Base-by-base conservation (phyloP, 2,797 vertebrate genomes). In the Coregonus sp. region DNA sequence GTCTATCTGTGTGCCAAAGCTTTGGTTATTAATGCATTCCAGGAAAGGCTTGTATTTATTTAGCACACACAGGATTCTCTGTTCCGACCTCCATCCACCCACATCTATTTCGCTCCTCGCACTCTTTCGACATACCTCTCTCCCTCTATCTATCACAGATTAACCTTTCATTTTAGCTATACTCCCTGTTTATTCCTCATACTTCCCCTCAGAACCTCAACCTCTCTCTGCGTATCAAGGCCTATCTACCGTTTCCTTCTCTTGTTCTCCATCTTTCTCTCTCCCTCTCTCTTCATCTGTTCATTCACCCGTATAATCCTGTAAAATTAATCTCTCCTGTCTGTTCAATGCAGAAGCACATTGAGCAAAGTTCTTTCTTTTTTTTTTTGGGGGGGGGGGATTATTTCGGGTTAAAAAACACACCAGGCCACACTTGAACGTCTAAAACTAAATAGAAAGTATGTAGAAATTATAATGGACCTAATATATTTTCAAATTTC, bases 231-330 rank as follows among this genome's bases (percentile, higher is more conserved):
- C 47, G 20, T 51, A 20, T 12, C 40, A 11, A 40, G 50, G 47
- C 35, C 4, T 70, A 37, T 31, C 73, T 47, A 29, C 59, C 76
- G 29, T n/a, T 54, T 25, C 71, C 31, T 29, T 18, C 33, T 40
- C 31, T 37, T 15, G 18, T 40, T 33, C 56, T 37, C 72, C 16
- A 20, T 47, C 40, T 33, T 33, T 37, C 72, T 5, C 16, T 47
- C 40, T 47, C 9, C 9, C 9, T 47, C 40, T 47, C 40, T 11
- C 40, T 47, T 2, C 69, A 67, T 85, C 75, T 81, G 40, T 78
- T 79, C 59, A 63, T 79, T 82, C 74, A 75, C 56, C 31, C 5
- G 7, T 5, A 18, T 65, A 70, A 56, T 79, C 80, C 65, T 76
- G 31, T 72, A 20, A 2, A 70, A 59, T 59, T 1, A n/a, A 6